Evolutionary conservation across 2,888 invertebrate genomes (phyloP).

Genomic region (Orthosia gracilis): DNA sequence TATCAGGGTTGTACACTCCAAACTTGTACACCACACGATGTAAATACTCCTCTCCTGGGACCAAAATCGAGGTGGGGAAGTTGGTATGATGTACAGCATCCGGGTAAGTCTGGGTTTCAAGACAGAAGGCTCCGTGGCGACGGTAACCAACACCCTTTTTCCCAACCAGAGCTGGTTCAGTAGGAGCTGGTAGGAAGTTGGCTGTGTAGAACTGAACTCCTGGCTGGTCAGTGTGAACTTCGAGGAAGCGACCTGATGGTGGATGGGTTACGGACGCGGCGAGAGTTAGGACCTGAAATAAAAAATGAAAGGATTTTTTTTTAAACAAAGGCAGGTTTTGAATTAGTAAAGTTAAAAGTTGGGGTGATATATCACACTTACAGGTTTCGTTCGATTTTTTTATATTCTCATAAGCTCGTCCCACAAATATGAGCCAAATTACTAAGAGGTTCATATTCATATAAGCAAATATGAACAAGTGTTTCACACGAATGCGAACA

Average conservation of each 20-base stretch:
- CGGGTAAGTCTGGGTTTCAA: slow-evolving; percentile 98
- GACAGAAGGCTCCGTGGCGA: slow-evolving; percentile 95
- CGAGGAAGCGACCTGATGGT: slow-evolving; percentile 93
- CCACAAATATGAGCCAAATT: too few relatives aligned
- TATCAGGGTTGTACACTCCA: slow-evolving; percentile 78
- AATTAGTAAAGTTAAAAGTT: too few relatives aligned
- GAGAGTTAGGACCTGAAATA: slow-evolving; percentile 79
- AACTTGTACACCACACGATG: slow-evolving; percentile 94
- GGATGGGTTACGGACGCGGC: slow-evolving; percentile 92
- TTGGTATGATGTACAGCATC: slow-evolving; percentile 96
- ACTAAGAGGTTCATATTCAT: too few relatives aligned
- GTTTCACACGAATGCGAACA: too few relatives aligned
- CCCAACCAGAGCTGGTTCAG: slow-evolving; percentile 80
- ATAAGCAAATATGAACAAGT: too few relatives aligned
- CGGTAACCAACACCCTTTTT: slow-evolving; percentile 90
- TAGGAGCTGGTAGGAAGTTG: slow-evolving; percentile 92
- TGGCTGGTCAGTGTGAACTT: slow-evolving; percentile 96
- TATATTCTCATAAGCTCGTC: too few relatives aligned
- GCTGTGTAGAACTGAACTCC: slow-evolving; percentile 97
- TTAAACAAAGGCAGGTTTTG: too few relatives aligned
- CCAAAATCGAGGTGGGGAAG: slow-evolving; percentile 93
- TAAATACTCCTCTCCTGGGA: slow-evolving; percentile 93
- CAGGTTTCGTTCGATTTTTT: too few relatives aligned
- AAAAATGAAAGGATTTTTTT: background rate
- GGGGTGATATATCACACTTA: too few relatives aligned